These are phyloP conservation scores for Brachystomella parvula DNA, from an alignment of 1,140 invertebrate species.

Conservation along the genomic window DNA sequence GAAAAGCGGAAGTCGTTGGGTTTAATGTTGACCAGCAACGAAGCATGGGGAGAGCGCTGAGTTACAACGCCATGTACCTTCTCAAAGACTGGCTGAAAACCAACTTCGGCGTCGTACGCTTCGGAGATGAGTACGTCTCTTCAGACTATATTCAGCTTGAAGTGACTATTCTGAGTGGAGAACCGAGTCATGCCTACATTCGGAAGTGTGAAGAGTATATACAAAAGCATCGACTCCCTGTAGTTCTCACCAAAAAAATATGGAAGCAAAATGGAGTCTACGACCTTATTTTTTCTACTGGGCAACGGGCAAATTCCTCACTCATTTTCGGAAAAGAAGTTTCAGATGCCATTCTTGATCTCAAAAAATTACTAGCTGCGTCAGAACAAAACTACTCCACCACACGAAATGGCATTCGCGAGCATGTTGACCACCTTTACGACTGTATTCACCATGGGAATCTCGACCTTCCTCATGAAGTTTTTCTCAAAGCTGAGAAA, in stretches of 20 bases:
- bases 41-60: slow-evolving; percentile 22
- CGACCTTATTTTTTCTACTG: slow-evolving; percentile 27
- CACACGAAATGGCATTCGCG: background rate
- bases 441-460: slow-evolving; percentile 6
- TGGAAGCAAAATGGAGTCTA: slow-evolving; percentile 19
- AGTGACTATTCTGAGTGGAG: slow-evolving; percentile 26
- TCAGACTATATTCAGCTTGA: slow-evolving; percentile 20
- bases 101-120: slow-evolving; percentile 29
- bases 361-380: slow-evolving; percentile 3
- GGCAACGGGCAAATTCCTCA: slow-evolving; percentile 19
- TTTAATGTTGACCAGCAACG: slow-evolving; percentile 20
- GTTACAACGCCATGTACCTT: slow-evolving; percentile 9
- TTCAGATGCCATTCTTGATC: slow-evolving; percentile 4
- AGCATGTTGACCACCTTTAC: slow-evolving; percentile 5
- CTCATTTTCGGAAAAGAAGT: slow-evolving; percentile 23
- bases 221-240: slow-evolving; percentile 11
- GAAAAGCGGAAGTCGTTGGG: slow-evolving; percentile 10
- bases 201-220: slow-evolving; percentile 20
- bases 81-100: slow-evolving; percentile 25
- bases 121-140: slow-evolving; percentile 20
- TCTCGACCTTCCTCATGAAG: slow-evolving; percentile 17
- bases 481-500: slow-evolving; percentile 25
- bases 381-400: background rate
- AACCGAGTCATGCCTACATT: slow-evolving; percentile 16
- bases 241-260: slow-evolving; percentile 21